Evolutionary conservation across 2,113 vertebrate genomes (phyloP), one percentile per base, ranked within the genome.

Genomic region (Hyaena hyaena): DNA sequence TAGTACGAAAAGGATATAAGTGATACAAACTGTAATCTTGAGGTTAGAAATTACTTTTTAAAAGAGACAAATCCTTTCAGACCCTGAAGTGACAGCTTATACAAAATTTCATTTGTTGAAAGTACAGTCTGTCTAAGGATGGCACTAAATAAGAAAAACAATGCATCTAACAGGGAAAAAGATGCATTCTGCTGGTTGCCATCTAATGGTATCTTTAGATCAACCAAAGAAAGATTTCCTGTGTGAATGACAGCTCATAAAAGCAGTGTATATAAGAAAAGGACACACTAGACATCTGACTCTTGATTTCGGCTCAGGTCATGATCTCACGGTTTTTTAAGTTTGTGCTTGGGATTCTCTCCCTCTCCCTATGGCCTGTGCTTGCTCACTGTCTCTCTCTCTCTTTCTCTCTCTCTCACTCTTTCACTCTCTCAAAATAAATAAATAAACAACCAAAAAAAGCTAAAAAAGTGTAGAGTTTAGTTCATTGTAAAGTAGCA

Each of bases 11-110:
- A 90, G 33, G 26, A 79, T 77, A 17, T 80, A 68, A 86, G 68
- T 7, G 9, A 90, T 76, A 81, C 85, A 82, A 86, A 87, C 28
- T 58, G 43, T 58, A 65, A 91, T 53, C 61, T 87, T 83, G 39
- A 83, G 53, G 39, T 96, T 79, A 93, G 53, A 96, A 87, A 93
- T 83, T 94, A 76, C 45, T 88, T 96, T 68, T 33, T 90, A 90
- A 95, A 79, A 66, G 76, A 93, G 55, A 95, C n/a, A 93, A 95
- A 96, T 90, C 5, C 31, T 87, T 96, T 77, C 48, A 8, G 84
- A 68, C 11, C 17, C 14, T 48, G 17, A 74, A 90, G 21, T 90
- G 55, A 95, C 53, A 83, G 43, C 87, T 92, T 84, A 35, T 28
- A 74, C 11, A 68, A 93, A 95, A 90, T 96, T 87, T 65, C n/a